Evolutionary conservation across 1,140 invertebrate species (phyloP).

Genomic region (Heliconius congener): DNA sequence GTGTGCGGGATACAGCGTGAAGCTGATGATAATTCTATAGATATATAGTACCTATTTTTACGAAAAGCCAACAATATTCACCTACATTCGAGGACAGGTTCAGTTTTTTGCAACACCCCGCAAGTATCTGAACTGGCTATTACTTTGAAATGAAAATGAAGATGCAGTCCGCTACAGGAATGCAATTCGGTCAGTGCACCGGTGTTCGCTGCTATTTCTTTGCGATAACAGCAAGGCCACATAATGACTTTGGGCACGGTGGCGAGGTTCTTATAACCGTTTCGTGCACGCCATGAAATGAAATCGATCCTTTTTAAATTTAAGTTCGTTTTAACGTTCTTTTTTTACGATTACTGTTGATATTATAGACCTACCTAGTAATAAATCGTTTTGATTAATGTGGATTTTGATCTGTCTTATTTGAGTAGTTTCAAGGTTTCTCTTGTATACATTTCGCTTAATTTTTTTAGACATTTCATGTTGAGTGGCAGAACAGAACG

Average conservation of each 20-base stretch:
- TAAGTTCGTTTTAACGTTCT: conserved; percentile 14
- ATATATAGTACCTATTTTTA: too few relatives aligned
- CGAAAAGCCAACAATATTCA: neutral
- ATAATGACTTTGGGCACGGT: conserved; percentile 71
- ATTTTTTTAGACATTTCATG: too few relatives aligned
- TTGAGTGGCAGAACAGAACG: too few relatives aligned
- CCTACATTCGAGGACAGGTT: conserved; percentile 3
- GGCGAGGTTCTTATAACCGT: conserved; percentile 54
- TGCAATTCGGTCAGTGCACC: conserved; percentile 62
- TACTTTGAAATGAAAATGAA: conserved; percentile 21
- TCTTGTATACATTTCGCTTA: too few relatives aligned
- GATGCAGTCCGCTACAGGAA: conserved; percentile 40
- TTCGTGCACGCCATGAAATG: conserved; percentile 36
- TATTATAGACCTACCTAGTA: neutral
- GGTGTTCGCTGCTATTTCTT: conserved; percentile 56
- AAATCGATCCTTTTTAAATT: conserved; percentile 26
- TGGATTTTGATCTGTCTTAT: neutral
- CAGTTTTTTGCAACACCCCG: neutral
- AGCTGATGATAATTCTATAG: neutral
- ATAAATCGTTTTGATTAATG: neutral
- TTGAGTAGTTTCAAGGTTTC: too few relatives aligned
- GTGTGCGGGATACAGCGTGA: too few relatives aligned
- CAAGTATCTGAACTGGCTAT: conserved; percentile 7
- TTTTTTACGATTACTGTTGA: neutral
- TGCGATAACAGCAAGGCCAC: conserved; percentile 70